Evolutionary conservation across 23 tunicate species (phyloP).

Genomic region (Pegea sp.): DNA sequence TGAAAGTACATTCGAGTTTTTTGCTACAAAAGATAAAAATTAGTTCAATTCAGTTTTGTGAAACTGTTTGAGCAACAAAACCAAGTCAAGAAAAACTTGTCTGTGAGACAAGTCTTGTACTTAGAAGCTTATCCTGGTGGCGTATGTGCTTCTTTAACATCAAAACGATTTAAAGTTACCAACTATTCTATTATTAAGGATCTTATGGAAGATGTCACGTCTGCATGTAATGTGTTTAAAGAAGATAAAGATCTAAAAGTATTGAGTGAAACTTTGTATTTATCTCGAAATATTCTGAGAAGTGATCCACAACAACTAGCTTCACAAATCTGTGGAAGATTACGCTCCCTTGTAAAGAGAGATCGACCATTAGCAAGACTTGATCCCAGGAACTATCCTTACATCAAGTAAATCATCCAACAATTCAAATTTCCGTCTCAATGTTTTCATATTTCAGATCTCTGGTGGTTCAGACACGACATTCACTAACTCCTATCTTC

Average conservation of each 20-base stretch:
- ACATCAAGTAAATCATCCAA: constrained; percentile 36
- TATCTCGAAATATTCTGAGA: constrained; percentile 28
- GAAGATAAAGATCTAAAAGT: constrained; percentile 46
- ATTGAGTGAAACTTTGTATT: constrained; percentile 30
- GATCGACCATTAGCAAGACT: constrained; percentile 65
- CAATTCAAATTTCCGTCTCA: too few species aligned
- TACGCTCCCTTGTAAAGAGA: constrained; percentile 44
- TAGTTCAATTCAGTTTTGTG: too few species aligned
- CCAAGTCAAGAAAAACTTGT: too few species aligned
- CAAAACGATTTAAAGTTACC: neutral
- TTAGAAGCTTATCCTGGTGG: too few species aligned
- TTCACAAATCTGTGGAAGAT: constrained; percentile 51
- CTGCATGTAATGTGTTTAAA: constrained; percentile 4
- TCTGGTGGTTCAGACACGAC: constrained; percentile 46
- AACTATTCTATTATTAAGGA: constrained; percentile 6
- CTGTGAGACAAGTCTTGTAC: too few species aligned
- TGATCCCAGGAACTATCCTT: constrained; percentile 81
- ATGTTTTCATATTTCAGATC: constrained; percentile 5
- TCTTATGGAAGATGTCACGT: constrained; percentile 12
- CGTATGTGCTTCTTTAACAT: neutral
- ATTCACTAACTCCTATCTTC: constrained; percentile 26
- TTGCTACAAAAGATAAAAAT: too few species aligned
- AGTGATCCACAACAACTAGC: constrained; percentile 45
- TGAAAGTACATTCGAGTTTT: too few species aligned
- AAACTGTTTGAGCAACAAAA: too few species aligned